phyloP scores from a whole-genome alignment of 2,797 vertebrate species.

The Threskiornis aethiopicus region DNA sequence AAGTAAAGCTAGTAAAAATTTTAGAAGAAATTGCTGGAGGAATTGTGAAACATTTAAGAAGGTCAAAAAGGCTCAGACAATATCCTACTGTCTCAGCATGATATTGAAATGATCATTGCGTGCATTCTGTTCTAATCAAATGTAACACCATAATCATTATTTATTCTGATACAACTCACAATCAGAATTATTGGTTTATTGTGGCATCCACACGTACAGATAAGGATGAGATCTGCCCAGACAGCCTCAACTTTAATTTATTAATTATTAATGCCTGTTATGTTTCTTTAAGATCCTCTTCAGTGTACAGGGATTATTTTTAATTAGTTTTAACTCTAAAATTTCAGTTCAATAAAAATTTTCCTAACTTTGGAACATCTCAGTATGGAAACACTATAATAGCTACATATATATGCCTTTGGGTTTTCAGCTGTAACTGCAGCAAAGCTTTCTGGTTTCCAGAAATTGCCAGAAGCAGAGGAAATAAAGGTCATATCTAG shows the following conservation, averaged over 20 bases:
- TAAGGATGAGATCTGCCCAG: background rate
- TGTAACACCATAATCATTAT: background rate
- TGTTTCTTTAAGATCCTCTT: background rate
- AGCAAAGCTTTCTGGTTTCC: background rate
- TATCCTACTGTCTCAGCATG: background rate
- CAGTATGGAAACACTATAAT: background rate
- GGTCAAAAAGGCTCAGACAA: background rate
- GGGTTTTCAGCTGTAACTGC: conserved; percentile 4
- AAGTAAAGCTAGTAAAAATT: background rate
- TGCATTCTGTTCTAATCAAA: background rate
- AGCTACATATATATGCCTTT: background rate
- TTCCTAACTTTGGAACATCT: background rate
- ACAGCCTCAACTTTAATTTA: background rate
- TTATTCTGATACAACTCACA: background rate
- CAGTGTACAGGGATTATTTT: background rate
- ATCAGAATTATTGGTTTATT: background rate
- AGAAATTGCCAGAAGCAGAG: background rate
- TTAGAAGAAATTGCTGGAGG: background rate
- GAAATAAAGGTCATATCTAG: background rate
- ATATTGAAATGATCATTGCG: background rate
- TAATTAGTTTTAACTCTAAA: background rate
- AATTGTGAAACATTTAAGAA: background rate
- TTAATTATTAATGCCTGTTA: background rate
- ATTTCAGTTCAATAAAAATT: background rate
- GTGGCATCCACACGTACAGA: fast-evolving